Percentiles rank a stretch among this genome's conserved stretches.
Evolutionary conservation across 1,140 invertebrate species (phyloP).

Genomic region (Euborellia annulipes): DNA sequence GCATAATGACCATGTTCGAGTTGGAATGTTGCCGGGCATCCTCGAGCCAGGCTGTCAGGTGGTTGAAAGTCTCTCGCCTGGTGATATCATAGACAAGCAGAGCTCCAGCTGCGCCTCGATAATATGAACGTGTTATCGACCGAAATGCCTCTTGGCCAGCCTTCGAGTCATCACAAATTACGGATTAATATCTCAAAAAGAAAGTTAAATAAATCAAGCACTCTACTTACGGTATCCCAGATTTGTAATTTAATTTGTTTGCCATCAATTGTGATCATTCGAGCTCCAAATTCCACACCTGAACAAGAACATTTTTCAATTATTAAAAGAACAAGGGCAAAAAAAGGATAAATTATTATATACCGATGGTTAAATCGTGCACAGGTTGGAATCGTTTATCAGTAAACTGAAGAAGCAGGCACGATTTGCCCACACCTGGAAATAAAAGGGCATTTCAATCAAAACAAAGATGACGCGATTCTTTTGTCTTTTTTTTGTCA

Average conservation of each 20-base stretch:
- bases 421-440: slow-evolving; percentile 94
- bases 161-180: too few species aligned
- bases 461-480: neutral
- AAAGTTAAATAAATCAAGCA: neutral
- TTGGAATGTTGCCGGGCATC: slow-evolving; percentile 99
- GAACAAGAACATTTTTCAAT: slow-evolving; percentile 12
- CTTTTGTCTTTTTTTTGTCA: too few species aligned
- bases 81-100: slow-evolving; percentile 97
- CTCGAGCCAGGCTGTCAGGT: slow-evolving; percentile 97
- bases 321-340: too few species aligned
- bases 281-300: slow-evolving; percentile 98
- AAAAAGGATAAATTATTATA: slow-evolving; percentile 12
- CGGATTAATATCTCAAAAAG: too few species aligned
- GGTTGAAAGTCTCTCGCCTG: slow-evolving; percentile 96
- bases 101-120: slow-evolving; percentile 94
- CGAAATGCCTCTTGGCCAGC: slow-evolving; percentile 99
- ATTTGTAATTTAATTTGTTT: slow-evolving; percentile 99
- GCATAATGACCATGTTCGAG: slow-evolving; percentile 99
- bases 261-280: slow-evolving; percentile 99
- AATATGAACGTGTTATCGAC: slow-evolving; percentile 97
- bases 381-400: slow-evolving; percentile 99
- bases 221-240: slow-evolving; percentile 54
- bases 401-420: slow-evolving; percentile 95
- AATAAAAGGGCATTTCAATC: slow-evolving; percentile 15
- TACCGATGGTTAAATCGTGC: slow-evolving; percentile 96